These are phyloP conservation scores for Drosophila neutralis DNA, from an alignment of 2,888 invertebrate species.

Conservation along the genomic window DNA sequence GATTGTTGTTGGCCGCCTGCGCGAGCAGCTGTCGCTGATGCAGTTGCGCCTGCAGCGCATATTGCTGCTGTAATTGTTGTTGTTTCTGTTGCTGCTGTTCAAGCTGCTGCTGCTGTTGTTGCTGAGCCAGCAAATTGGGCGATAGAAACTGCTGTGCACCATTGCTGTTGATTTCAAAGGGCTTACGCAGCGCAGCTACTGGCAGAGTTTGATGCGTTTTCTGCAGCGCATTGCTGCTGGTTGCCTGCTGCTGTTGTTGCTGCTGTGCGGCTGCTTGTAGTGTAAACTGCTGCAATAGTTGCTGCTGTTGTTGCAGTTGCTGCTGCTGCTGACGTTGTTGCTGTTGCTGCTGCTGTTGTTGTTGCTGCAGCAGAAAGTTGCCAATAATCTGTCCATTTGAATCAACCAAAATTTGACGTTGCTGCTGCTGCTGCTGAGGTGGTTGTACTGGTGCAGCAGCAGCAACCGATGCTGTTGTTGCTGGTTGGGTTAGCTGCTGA, in stretches of 20 bases:
- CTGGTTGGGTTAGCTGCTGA: conserved; percentile 55
- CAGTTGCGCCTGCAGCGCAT: conserved; percentile 71
- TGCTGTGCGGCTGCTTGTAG: conserved; percentile 68
- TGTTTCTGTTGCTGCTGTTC: conserved; percentile 65
- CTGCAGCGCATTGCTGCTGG: conserved; percentile 63
- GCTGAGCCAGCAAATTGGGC: conserved; percentile 61
- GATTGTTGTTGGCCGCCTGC: conserved; percentile 73
- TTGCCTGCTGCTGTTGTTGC: conserved; percentile 66
- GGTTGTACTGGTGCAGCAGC: conserved; percentile 31
- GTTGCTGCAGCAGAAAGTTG: conserved; percentile 80
- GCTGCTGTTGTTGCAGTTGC: conserved; percentile 66
- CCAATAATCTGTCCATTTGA: conserved; percentile 84
- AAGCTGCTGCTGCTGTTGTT: conserved; percentile 64
- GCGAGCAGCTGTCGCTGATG: conserved; percentile 75
- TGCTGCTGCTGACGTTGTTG: conserved; percentile 63
- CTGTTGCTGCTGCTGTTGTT: conserved; percentile 63
- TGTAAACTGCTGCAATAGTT: conserved; percentile 56
- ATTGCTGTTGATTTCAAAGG: conserved; percentile 73
- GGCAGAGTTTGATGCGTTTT: conserved; percentile 70
- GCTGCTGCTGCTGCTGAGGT: conserved; percentile 81
- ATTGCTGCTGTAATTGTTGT: conserved; percentile 81
- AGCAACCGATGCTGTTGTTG: conserved; percentile 36
- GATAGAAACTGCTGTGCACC: conserved; percentile 76
- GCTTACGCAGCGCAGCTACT: conserved; percentile 65
- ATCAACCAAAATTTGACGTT: conserved; percentile 82